A percentile compares a stretch with the other conserved stretches of the same genome.
These are phyloP conservation scores for Cheirogaleus major DNA, from an alignment of 2,797 vertebrate species.

Conservation along the genomic window DNA sequence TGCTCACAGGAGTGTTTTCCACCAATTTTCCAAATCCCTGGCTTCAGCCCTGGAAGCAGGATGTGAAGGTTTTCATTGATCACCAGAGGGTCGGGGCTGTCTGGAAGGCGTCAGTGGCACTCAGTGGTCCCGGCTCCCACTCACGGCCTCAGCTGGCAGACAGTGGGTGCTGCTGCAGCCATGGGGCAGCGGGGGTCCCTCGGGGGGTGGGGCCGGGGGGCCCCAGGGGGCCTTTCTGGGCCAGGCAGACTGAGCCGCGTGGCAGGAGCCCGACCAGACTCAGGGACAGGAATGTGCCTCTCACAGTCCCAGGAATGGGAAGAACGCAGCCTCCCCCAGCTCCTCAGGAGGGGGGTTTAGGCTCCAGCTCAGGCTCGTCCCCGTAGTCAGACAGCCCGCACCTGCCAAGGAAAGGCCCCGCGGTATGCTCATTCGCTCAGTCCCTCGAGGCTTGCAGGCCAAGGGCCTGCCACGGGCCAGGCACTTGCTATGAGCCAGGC, in stretches of 20 bases:
- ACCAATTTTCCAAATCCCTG: slow-evolving; percentile 65
- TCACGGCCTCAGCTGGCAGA: slow-evolving; percentile 62
- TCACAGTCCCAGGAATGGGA: slow-evolving; percentile 65
- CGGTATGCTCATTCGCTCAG: not conserved
- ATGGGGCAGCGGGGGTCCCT: slow-evolving; percentile 28
- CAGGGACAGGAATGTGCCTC: slow-evolving; percentile 70
- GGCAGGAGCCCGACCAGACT: slow-evolving; percentile 44
- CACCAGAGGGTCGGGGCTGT: slow-evolving; percentile 29
- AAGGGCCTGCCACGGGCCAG: not conserved
- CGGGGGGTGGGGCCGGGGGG: not conserved
- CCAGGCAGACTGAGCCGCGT: slow-evolving; percentile 43
- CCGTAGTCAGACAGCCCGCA: not conserved
- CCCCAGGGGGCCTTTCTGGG: not conserved
- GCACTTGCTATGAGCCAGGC: not conserved
- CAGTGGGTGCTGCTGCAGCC: slow-evolving; percentile 58
- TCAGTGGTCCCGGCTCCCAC: slow-evolving; percentile 69
- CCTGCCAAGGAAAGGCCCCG: not conserved
- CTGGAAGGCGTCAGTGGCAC: slow-evolving; percentile 61
- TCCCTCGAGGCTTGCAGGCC: not conserved
- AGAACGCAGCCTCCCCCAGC: slow-evolving; percentile 38
- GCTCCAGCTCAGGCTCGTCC: not conserved
- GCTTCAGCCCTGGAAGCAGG: slow-evolving; percentile 64
- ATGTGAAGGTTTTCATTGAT: slow-evolving; percentile 54
- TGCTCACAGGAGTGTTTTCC: slow-evolving; percentile 68
- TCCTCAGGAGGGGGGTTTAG: not conserved